These are phyloP conservation scores for Oriolus oriolus DNA, from an alignment of 2,113 vertebrate species.

Conservation along the genomic window DNA sequence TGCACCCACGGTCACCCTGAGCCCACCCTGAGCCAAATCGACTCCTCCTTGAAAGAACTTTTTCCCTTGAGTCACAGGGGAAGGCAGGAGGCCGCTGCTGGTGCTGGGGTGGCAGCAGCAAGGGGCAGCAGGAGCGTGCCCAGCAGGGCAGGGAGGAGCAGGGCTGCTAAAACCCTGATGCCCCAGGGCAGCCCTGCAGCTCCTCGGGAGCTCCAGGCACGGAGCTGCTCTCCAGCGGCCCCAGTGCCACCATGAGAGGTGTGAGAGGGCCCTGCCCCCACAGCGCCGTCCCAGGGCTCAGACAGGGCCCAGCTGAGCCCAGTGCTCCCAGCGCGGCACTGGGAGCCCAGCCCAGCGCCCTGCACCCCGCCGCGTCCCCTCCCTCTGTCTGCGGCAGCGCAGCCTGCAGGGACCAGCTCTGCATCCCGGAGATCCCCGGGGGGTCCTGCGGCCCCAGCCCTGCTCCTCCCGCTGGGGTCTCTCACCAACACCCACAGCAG, in stretches of 20 bases:
- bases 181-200: not conserved
- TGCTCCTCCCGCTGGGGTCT: accelerated
- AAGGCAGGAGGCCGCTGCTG: not conserved
- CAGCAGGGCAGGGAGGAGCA: not conserved
- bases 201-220: not conserved
- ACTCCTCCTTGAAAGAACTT: not conserved
- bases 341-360: not conserved
- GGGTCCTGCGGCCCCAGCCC: not conserved
- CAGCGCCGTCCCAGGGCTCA: not conserved
- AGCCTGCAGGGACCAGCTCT: not conserved
- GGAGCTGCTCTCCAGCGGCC: not conserved
- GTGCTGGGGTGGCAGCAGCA: not conserved
- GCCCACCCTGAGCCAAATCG: not conserved
- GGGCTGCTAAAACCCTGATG: not conserved
- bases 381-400: accelerated
- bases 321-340: not conserved
- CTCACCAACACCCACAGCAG: not conserved
- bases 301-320: not conserved
- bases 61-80: not conserved
- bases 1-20: not conserved
- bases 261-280: not conserved
- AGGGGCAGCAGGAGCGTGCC: not conserved
- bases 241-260: not conserved
- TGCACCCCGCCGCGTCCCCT: accelerated
- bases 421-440: accelerated